phyloP scores from a whole-genome alignment of 2,797 vertebrate genomes.

The Neopelma chrysocephalum region DNA sequence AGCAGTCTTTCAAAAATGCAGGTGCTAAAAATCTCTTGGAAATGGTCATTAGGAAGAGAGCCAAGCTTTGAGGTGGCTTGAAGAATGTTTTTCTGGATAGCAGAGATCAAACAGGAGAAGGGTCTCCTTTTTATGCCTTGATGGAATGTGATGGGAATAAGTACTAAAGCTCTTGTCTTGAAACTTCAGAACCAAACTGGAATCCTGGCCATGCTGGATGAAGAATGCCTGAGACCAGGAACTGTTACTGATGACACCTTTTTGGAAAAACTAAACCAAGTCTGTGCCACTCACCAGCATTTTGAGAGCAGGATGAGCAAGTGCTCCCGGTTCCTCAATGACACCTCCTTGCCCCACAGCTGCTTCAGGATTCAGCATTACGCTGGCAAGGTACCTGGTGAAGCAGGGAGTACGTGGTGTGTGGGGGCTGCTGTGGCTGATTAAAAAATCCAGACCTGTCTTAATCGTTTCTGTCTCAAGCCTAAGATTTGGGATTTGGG shows the following conservation, averaged over 20 bases:
- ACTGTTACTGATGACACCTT: constrained; percentile 96
- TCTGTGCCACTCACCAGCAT: constrained; percentile 95
- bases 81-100: background rate
- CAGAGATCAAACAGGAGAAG: background rate
- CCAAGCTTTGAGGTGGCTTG: background rate
- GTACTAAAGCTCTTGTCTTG: constrained; percentile 23
- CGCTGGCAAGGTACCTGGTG: constrained; percentile 88
- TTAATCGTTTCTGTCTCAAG: background rate
- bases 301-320: constrained; percentile 98
- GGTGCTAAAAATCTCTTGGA: background rate
- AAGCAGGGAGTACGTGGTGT: rapidly evolving
- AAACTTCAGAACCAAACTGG: constrained; percentile 89
- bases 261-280: constrained; percentile 94
- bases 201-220: constrained; percentile 97
- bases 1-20: background rate
- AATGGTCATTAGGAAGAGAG: background rate
- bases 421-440: background rate
- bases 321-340: constrained; percentile 92
- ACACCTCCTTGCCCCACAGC: constrained; percentile 94
- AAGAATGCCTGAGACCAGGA: constrained; percentile 94
- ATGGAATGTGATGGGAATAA: background rate
- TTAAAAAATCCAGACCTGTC: background rate
- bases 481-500: background rate
- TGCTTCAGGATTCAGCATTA: constrained; percentile 99
- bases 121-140: background rate